Base-by-base conservation (phyloP, 2,113 vertebrate genomes). In the Narcine bancroftii region DNA sequence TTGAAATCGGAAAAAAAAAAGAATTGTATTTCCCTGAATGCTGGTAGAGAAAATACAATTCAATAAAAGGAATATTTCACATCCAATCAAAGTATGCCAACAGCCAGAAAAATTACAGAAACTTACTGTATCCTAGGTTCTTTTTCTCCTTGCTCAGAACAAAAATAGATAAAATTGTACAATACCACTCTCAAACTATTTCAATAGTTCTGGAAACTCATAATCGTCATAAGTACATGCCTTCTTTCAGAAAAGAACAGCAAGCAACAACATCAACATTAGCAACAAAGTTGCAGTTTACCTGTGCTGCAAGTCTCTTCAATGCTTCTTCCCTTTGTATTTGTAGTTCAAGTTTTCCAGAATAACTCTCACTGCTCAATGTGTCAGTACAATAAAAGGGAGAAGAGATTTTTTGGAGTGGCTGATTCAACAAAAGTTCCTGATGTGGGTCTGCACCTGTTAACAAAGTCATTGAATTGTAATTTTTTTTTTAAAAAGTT, bases 241-340 rank as follows among this genome's bases (percentile, higher is more conserved):
- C 11, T 3, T n/a, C 9, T 29, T 47, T 79, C 13, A 7, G n/a
- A 1, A 87, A 87, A 36, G 21, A n/a, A 53, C 3, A n/a, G 15
- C 10, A 33, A 87, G 53, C 15, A 56, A 85, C 45, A 60, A 15
- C 47, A 50, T 81, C 77, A 33, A 21, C 60, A 83, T 5, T 87
- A 87, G 15, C 10, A 6, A 26, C n/a, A 36, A 79, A 69, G 3
- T 45, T 33, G 63, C 9, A 81, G 47, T 72, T 93, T 96, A 99
- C 99, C 98, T 98, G 98, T 3, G 98, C 95, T 36, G 98, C 98
- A 2, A 99, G 97, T 33, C 95, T 95, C 93, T 96, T 98, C 93
- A 97, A 97, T 0, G 97, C 95, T 92, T 97, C 97, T 60, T 97
- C 97, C 75, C 94, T 92, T 0, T 94, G 94, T 17, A 94, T 96